These are phyloP conservation scores for Drosophila yakuba DNA, from an alignment of 1,140 invertebrate species.

Conservation along the genomic window DNA sequence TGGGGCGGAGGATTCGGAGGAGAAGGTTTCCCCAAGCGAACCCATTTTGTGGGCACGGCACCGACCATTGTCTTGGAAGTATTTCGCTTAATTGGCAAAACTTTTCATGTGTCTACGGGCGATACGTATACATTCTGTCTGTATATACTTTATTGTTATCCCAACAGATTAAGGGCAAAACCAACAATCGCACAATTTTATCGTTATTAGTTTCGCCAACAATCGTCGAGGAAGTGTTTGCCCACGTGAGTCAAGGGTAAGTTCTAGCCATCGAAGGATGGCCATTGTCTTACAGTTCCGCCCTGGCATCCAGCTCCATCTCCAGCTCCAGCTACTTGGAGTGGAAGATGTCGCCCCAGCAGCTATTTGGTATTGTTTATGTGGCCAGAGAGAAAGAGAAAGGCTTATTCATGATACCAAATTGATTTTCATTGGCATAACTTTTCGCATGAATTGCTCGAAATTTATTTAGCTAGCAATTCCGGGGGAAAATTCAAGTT, in stretches of 20 bases:
- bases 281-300: conserved; percentile 57
- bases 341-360: conserved; percentile 35
- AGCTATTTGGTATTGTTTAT: conserved; percentile 50
- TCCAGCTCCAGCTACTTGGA: neutral
- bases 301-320: neutral
- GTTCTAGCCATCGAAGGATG: conserved; percentile 46
- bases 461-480: conserved; percentile 62
- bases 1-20: conserved; percentile 10
- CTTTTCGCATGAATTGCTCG: conserved; percentile 61
- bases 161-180: conserved; percentile 84
- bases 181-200: conserved; percentile 85
- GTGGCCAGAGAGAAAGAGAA: conserved; percentile 19
- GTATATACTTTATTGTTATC: conserved; percentile 74
- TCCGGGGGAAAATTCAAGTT: conserved; percentile 28
- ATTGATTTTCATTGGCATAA: conserved; percentile 62
- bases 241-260: conserved; percentile 76
- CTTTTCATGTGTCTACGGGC: conserved; percentile 72
- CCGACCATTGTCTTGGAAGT: conserved; percentile 48
- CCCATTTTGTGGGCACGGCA: conserved; percentile 12
- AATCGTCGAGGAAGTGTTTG: conserved; percentile 77
- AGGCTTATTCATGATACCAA: conserved; percentile 52
- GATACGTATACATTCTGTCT: conserved; percentile 39
- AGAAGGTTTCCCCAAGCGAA: neutral
- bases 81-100: conserved; percentile 82
- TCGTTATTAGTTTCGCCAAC: conserved; percentile 84